Conservation (phyloP, 1,140 invertebrate genomes). For the Drosophila azteca region DNA sequence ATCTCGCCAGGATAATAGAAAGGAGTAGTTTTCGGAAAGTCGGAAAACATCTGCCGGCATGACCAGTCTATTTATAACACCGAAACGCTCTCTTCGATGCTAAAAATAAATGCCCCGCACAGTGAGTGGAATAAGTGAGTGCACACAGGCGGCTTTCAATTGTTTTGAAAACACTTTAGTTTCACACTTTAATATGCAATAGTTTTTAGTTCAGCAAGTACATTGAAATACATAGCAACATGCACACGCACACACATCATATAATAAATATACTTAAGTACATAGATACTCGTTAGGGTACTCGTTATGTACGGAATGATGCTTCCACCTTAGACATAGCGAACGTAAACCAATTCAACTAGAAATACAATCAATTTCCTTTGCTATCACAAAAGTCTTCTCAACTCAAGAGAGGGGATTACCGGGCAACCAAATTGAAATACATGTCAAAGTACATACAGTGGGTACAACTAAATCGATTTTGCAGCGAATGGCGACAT, state of each 20-base stretch:
- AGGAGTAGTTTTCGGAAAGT: conserved; percentile 14
- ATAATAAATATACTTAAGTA: conserved; percentile 25
- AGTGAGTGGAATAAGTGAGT: background rate
- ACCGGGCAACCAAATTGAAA: conserved; percentile 36
- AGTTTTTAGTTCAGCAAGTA: conserved; percentile 73
- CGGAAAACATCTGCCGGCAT: too few relatives aligned
- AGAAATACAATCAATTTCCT: conserved; percentile 62
- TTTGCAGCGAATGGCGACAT: conserved; percentile 25
- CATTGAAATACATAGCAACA: conserved; percentile 61
- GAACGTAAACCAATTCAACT: conserved; percentile 66
- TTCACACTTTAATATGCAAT: conserved; percentile 68
- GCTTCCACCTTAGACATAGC: conserved; percentile 14
- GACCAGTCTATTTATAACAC: conserved; percentile 14
- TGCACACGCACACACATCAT: conserved; percentile 27
- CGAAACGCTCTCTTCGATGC: conserved; percentile 23
- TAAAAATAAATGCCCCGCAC: conserved; percentile 22
- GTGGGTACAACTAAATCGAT: conserved; percentile 20
- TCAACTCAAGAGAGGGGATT: conserved; percentile 49
- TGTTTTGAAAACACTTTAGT: conserved; percentile 33
- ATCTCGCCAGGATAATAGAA: background rate
- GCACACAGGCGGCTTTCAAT: background rate
- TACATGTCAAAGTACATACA: too few relatives aligned
- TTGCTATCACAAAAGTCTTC: conserved; percentile 78
- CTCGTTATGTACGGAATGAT: conserved; percentile 27
- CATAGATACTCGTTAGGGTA: background rate